Conservation (phyloP, 2,797 vertebrate genomes). For the Selene dorsalis region DNA sequence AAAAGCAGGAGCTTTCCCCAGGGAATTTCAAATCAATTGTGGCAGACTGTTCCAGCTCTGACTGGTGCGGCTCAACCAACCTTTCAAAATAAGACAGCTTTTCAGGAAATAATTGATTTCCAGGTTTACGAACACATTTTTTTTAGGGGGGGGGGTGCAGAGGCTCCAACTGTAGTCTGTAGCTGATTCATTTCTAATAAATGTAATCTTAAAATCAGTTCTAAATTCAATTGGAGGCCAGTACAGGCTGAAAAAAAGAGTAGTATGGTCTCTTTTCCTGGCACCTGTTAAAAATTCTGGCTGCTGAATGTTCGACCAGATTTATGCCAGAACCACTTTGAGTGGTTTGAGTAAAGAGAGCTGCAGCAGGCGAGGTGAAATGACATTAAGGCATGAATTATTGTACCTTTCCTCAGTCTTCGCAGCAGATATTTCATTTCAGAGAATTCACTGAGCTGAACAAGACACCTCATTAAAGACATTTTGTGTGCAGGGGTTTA, state of each 20-base stretch:
- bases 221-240: neutral
- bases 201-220: slow-evolving; percentile 8
- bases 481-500: neutral
- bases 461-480: neutral
- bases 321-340: slow-evolving; percentile 1
- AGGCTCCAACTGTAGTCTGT: neutral
- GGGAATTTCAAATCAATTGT: neutral
- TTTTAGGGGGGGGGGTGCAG: too few species aligned
- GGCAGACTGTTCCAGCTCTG: neutral
- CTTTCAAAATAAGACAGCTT: neutral
- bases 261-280: neutral
- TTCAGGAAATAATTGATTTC: neutral
- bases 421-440: slow-evolving; percentile 8
- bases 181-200: slow-evolving; percentile 3
- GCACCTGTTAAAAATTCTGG: neutral
- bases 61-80: neutral
- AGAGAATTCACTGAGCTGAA: slow-evolving; percentile 11
- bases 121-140: too few species aligned
- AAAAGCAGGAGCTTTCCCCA: neutral
- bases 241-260: neutral
- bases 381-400: neutral
- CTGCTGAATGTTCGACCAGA: neutral
- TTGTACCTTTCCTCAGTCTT: neutral
- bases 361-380: neutral
- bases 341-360: slow-evolving; percentile 1